Conservation (phyloP, 2,888 invertebrate genomes). For the Eupithecia subumbrata region DNA sequence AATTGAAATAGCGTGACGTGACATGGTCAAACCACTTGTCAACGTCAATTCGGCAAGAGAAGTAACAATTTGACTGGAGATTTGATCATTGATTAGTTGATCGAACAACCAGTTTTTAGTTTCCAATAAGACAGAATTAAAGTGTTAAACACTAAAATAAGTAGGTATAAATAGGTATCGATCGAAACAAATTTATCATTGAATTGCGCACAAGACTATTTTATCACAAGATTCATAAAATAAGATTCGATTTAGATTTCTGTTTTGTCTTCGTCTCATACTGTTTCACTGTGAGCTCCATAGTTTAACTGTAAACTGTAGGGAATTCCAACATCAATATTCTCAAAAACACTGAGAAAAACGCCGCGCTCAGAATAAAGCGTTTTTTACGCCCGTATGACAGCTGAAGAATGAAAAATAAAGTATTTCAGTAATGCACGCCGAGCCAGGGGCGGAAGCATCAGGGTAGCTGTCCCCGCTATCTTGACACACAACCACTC, state of each 20-base stretch:
- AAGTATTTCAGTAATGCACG: slow-evolving; percentile 70
- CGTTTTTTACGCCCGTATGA: slow-evolving; percentile 54
- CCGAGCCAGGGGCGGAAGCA: slow-evolving; percentile 62
- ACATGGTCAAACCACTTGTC: not conserved
- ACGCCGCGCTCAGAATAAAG: not conserved
- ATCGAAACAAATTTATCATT: too few relatives aligned
- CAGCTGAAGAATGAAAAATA: slow-evolving; percentile 61
- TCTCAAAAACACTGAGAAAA: not conserved
- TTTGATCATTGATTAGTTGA: not conserved
- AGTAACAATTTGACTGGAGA: not conserved
- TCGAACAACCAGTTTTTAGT: too few relatives aligned
- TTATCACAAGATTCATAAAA: too few relatives aligned
- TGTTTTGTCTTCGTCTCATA: not conserved
- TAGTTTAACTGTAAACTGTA: not conserved
- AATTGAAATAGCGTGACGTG: too few relatives aligned
- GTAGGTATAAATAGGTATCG: too few relatives aligned
- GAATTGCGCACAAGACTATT: too few relatives aligned
- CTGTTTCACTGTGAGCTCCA: not conserved
- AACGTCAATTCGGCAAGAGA: not conserved
- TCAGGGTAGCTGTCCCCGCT: slow-evolving; percentile 66
- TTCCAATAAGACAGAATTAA: not conserved
- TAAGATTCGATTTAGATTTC: too few relatives aligned
- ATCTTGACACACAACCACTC: slow-evolving; percentile 75
- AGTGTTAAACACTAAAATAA: too few relatives aligned
- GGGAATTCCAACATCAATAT: not conserved